Evolutionary conservation across 2,113 vertebrate genomes (phyloP), one percentile per base, ranked within the genome.

Genomic region (Xyliphius kryptos): DNA sequence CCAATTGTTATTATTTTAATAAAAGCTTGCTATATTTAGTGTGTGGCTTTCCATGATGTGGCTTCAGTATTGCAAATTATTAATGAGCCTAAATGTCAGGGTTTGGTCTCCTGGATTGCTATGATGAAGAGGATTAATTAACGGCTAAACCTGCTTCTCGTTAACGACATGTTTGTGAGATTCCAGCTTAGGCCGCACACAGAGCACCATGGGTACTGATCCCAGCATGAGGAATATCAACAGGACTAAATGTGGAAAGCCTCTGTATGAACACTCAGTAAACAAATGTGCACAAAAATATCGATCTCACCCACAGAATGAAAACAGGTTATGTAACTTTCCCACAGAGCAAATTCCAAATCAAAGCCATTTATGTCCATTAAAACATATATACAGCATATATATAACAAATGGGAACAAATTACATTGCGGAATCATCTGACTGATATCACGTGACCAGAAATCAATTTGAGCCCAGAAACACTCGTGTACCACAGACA

Each of bases 31-130:
- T 53, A 44, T 52, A 41, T 57, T 20, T 60, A 54, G 40, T 21
- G 43, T 46, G 26, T 53, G 56, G 21, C 53, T 41, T 62, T 17
- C 8, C 44, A 63, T 49, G 67, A 51, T 63, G 54, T 51, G 50
- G 44, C 9, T 44, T 43, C 46, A 62, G 11, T 50, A 36, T 63
- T 62, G 48, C 37, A 1, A 67, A 67, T 67, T 63, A 69, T 69
- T 63, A 51, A 63, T 52, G 53, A 63, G 38, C 44, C 47, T 44
- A 69, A 69, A 69, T 63, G 67, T 57, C 67, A 63, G 40, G 40
- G 55, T 36, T 37, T 12, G 17, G 44, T 46, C 61, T 64, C 47
- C 61, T 59, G 55, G 36, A 70, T 53, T 48, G 61, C 38, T 40
- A 46, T 53, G 38, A 67, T 43, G 48, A 60, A 67, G 48, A 32